Conservation (phyloP, 37 sponge, comb jelly and placozoan species). For the Geodia barretti region DNA sequence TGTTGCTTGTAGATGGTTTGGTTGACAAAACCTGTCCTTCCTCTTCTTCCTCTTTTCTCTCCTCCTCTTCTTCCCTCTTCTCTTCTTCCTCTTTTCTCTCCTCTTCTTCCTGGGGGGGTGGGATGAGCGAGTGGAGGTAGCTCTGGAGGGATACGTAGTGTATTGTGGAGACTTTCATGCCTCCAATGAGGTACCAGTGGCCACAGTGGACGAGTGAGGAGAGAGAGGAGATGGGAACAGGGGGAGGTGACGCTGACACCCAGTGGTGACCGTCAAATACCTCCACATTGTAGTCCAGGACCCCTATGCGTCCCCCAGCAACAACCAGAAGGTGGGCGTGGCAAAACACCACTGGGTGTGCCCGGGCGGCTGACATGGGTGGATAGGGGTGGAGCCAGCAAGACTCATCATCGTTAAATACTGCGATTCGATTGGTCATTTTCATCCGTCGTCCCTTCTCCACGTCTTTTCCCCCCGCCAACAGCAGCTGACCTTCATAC, state of each 20-base stretch:
- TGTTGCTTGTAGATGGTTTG: too few relatives aligned
- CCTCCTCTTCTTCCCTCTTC: too few relatives aligned
- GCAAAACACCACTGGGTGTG: neutral
- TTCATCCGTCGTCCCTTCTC: neutral
- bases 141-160: neutral
- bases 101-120: too few relatives aligned
- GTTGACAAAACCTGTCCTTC: neutral
- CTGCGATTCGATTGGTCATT: neutral
- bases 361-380: neutral
- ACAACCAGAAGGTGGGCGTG: slow-evolving; percentile 9
- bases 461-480: slow-evolving; percentile 1
- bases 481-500: neutral
- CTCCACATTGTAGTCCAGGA: slow-evolving; percentile 20
- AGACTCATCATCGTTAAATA: neutral
- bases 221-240: neutral
- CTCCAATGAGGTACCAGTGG: neutral
- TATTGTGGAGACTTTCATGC: neutral
- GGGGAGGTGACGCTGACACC: slow-evolving; percentile 10
- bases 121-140: neutral
- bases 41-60: neutral
- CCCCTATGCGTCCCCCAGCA: slow-evolving; percentile 28
- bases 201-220: neutral
- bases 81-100: too few relatives aligned
- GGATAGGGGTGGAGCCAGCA: neutral
- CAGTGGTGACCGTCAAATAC: slow-evolving; percentile 21